Percentiles rank a stretch among this genome's conserved stretches.
These are phyloP conservation scores for Lagorchestes hirsutus DNA, from an alignment of 2,797 vertebrate genomes.

Conservation along the genomic window DNA sequence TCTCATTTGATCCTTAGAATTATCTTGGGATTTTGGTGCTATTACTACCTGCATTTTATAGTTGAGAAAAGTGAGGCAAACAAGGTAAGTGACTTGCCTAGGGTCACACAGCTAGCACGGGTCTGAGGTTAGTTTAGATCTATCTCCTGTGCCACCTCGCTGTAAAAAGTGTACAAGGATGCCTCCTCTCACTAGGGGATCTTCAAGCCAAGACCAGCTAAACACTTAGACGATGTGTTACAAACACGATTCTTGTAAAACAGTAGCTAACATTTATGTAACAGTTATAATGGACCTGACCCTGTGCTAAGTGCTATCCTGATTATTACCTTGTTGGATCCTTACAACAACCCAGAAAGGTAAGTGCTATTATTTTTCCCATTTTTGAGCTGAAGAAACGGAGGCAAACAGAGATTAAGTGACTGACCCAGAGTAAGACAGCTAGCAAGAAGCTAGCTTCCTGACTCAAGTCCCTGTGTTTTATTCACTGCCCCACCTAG, in stretches of 20 bases:
- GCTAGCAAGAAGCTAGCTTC: too few relatives aligned
- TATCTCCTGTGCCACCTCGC: not conserved
- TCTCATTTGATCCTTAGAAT: not conserved
- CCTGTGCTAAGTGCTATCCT: not conserved
- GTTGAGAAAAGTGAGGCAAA: not conserved
- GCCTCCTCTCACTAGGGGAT: not conserved
- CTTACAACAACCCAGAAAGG: not conserved
- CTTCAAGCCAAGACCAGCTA: not conserved
- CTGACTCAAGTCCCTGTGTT: not conserved
- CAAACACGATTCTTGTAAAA: not conserved
- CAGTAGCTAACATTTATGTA: not conserved
- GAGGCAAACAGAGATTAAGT: not conserved
- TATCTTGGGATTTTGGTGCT: not conserved
- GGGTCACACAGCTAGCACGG: not conserved
- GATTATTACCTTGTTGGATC: not conserved
- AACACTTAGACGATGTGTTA: not conserved
- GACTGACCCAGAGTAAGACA: not conserved
- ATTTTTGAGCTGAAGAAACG: not conserved
- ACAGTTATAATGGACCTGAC: not conserved
- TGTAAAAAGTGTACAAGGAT: not conserved
- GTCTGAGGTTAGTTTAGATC: not conserved
- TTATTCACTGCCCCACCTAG: not conserved
- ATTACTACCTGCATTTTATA: not conserved
- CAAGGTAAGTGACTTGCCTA: not conserved
- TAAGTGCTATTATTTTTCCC: not conserved